These are phyloP conservation scores for Picus viridis DNA, from an alignment of 2,797 vertebrate genomes.

Conservation along the genomic window DNA sequence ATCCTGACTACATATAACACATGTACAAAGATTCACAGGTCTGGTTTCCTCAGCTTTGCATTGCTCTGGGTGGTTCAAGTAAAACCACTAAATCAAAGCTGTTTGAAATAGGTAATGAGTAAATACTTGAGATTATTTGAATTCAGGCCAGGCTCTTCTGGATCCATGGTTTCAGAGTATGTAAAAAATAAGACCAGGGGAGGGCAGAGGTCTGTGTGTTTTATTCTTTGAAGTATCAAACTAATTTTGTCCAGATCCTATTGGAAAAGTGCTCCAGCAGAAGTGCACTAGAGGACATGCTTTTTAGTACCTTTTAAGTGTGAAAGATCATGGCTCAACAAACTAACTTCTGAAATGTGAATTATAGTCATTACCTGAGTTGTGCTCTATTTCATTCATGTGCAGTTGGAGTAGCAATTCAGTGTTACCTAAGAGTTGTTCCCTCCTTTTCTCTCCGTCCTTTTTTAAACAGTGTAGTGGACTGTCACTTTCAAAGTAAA, in stretches of 20 bases:
- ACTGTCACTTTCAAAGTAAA: neutral
- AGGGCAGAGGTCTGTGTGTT: neutral
- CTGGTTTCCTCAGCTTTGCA: neutral
- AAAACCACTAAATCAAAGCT: constrained; percentile 44
- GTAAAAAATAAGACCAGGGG: neutral
- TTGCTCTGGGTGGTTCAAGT: constrained; percentile 16
- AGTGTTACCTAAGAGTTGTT: constrained; percentile 24
- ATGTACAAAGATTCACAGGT: neutral
- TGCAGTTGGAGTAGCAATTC: neutral
- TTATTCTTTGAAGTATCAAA: neutral
- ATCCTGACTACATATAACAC: neutral
- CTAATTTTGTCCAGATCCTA: neutral
- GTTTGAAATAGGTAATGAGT: constrained; percentile 44
- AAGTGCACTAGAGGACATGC: neutral
- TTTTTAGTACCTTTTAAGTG: neutral
- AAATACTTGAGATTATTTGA: constrained; percentile 41
- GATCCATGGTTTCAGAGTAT: neutral
- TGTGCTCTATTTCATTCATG: neutral
- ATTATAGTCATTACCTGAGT: constrained; percentile 19
- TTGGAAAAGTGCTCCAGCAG: neutral
- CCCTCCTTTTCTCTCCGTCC: neutral
- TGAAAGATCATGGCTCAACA: constrained; percentile 24
- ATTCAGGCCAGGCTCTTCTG: constrained; percentile 9
- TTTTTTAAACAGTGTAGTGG: neutral
- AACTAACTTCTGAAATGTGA: constrained; percentile 11